Evolutionary conservation across 2,888 invertebrate genomes (phyloP), one percentile per base, ranked within the genome.

Genomic region (Apeira syringaria): DNA sequence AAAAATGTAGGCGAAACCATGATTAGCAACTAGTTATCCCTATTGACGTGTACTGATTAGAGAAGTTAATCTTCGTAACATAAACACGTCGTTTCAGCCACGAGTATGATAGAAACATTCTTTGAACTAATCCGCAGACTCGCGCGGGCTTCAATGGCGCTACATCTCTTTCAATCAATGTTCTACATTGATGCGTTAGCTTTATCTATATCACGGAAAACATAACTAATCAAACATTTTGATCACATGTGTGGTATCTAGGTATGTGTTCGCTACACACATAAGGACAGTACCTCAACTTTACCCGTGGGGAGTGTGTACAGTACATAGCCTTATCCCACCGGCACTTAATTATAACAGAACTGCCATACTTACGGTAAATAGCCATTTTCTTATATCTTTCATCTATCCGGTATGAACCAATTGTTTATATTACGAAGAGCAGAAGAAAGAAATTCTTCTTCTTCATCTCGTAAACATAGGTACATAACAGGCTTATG

Each of bases 221-320:
- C 25, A 33, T 33, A 24, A 13, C 15, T 25, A 33, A 33, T 33
- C 33, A 33, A 25, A 33, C 34, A 27, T 27, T 27, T 26, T 17
- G n/a, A n/a, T 26, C 26, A 9, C 9, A 15, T 25, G n/a, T 32
- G 11, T 3, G 8, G 22, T 22, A 32, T n/a, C n/a, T n/a, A n/a
- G n/a, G 22, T n/a, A n/a, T 22, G 11, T 26, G 5, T 9, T 2
- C 12, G 13, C 1, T 3, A 27, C 13, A 6, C 15, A 2, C 9
- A 1, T 20, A 20, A 7, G 1, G 7, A 2, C 20, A 20, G 20
- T 20, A 20, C 7, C 7, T 20, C 20, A 20, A 20, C 7, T 20
- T 15, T 4, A 15, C n/a, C n/a, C n/a, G n/a, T n/a, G n/a, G n/a
- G n/a, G n/a, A n/a, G n/a, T n/a, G n/a, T n/a, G n/a, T n/a, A n/a